A percentile compares a stretch with the other conserved stretches of the same genome.
phyloP scores from a whole-genome alignment of 2,888 invertebrate genomes.

The Iphiclides podalirius region DNA sequence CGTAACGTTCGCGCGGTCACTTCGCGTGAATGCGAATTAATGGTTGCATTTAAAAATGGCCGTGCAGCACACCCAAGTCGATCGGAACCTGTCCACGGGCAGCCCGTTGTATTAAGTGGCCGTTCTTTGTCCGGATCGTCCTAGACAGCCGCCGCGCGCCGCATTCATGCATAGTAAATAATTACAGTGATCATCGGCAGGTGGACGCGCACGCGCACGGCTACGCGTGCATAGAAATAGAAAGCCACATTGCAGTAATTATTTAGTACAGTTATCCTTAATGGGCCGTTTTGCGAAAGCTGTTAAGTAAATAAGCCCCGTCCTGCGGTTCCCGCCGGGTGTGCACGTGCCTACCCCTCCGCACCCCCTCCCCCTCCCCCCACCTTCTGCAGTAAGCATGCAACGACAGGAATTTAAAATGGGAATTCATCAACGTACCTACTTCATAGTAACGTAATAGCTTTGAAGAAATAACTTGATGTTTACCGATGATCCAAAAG shows the following conservation, averaged over 20 bases:
- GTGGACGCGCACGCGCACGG: slow-evolving; percentile 73
- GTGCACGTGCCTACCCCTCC: slow-evolving; percentile 48
- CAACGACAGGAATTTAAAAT: slow-evolving; percentile 11
- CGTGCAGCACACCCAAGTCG: slow-evolving; percentile 67
- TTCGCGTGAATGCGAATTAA: slow-evolving; percentile 58
- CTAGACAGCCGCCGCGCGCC: slow-evolving; percentile 67
- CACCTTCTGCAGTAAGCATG: not conserved
- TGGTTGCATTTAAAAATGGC: slow-evolving; percentile 60
- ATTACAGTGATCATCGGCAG: slow-evolving; percentile 77
- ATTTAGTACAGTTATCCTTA: slow-evolving; percentile 79
- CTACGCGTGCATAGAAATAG: slow-evolving; percentile 79
- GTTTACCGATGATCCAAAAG: no score
- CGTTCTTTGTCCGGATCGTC: slow-evolving; percentile 75
- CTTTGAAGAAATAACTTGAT: no score
- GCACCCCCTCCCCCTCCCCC: slow-evolving; percentile 8
- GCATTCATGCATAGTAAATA: slow-evolving; percentile 80
- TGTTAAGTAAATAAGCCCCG: slow-evolving; percentile 76
- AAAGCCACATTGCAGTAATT: slow-evolving; percentile 80
- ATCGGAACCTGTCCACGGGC: slow-evolving; percentile 68
- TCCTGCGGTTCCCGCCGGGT: slow-evolving; percentile 66
- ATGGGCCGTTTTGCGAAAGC: slow-evolving; percentile 78
- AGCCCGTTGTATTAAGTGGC: slow-evolving; percentile 54
- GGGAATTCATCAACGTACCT: slow-evolving; percentile 5
- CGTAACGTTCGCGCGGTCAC: slow-evolving; percentile 43
- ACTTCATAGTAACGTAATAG: not conserved